Percentiles rank a stretch among this genome's conserved stretches.
phyloP scores from a whole-genome alignment of 1,140 invertebrate species.

The Belonocnema kinseyi region DNA sequence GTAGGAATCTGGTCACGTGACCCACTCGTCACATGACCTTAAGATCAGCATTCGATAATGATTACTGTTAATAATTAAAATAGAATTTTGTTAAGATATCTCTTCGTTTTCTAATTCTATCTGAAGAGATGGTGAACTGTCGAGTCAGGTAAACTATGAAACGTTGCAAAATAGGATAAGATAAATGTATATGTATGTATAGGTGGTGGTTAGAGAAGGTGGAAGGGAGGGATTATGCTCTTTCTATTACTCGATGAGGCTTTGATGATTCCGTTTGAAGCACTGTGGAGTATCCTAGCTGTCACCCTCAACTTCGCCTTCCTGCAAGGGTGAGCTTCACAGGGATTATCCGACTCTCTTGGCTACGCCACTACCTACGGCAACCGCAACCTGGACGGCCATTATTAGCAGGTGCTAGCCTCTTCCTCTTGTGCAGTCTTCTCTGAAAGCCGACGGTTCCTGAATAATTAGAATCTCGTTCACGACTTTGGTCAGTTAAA shows the following conservation, averaged over 20 bases:
- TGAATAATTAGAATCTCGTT: slow-evolving; percentile 62
- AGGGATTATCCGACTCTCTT: slow-evolving; percentile 70
- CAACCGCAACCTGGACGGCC: slow-evolving; percentile 70
- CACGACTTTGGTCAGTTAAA: slow-evolving; percentile 12
- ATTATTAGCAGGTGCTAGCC: slow-evolving; percentile 67
- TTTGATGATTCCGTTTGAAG: slow-evolving; percentile 74
- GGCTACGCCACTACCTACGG: slow-evolving; percentile 59
- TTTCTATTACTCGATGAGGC: slow-evolving; percentile 67
- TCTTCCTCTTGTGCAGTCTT: slow-evolving; percentile 37
- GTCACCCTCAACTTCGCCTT: slow-evolving; percentile 62
- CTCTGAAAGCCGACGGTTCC: slow-evolving; percentile 49
- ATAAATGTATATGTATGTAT: not conserved
- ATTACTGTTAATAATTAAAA: too few species aligned
- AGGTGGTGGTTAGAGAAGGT: slow-evolving; percentile 50
- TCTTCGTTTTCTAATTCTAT: too few species aligned
- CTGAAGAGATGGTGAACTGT: not conserved
- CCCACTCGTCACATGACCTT: too few species aligned
- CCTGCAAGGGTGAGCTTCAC: slow-evolving; percentile 63
- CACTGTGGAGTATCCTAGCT: slow-evolving; percentile 53
- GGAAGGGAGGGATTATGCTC: slow-evolving; percentile 68
- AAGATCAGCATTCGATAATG: too few species aligned
- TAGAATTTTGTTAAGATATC: too few species aligned
- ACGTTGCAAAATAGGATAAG: not conserved
- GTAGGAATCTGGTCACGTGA: too few species aligned
- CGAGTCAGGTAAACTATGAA: not conserved